Base-by-base conservation (phyloP, 2,888 invertebrate species). In the Eustalomyia histrio region DNA sequence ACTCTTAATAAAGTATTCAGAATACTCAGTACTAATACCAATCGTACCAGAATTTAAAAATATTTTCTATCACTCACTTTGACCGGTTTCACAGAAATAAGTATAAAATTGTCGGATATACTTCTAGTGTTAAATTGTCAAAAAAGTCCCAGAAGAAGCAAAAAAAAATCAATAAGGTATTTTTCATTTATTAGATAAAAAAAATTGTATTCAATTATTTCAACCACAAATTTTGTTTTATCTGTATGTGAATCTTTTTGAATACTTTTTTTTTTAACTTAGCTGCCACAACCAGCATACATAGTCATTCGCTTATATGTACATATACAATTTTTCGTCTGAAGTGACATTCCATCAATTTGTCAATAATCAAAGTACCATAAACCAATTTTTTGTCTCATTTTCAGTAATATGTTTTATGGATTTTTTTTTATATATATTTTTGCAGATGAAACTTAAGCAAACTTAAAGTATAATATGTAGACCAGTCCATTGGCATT, bases 271-370 rank as follows among this genome's bases (percentile, higher is more conserved):
- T 14, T 16, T 50, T 17, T 29, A n/a, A 35, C 33, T 39, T 43
- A 76, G 0, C 53, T 76, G 73, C 43, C 80, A 76, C 14, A 73
- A 55, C 68, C 76, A 76, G 67, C 8, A 78, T 55, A 52, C 16
- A 14, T 39, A 55, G 29, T 68, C 33, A 52, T 73, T 61, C 17
- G 9, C 14, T 29, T 29, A 29, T 29, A 24, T 5, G 5, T 24
- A 3, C 5, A 3, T 24, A 6, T 29, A 21, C 21, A 16, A 47
- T 55, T 29, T 18, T 14, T 50, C 52, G 39, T 55, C 63, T 71
- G 29, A 58, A 57, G 33, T 73, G 76, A 73, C 80, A 80, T 76
- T 80, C 73, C 76, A 69, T 73, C 80, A 80, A 80, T 80, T 80
- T 76, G 73, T 80, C 76, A 76, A 69, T 73, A 80, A 80, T 73